These are phyloP conservation scores for Emydocephalus ijimae DNA, from an alignment of 2,113 vertebrate genomes.

Conservation along the genomic window DNA sequence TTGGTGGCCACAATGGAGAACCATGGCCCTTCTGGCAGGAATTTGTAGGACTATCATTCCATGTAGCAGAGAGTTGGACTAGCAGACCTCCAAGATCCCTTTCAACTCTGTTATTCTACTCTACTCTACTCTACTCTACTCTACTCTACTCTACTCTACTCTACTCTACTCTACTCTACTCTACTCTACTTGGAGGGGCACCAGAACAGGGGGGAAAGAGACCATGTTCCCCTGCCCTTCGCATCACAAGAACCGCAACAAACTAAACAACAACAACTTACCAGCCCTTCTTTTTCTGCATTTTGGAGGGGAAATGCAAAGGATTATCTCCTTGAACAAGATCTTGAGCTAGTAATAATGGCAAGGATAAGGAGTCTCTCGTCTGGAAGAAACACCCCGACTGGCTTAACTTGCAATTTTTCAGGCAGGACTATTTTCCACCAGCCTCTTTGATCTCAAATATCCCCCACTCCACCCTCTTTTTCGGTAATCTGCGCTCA, in stretches of 20 bases:
- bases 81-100: too few relatives aligned
- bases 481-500: constrained; percentile 14
- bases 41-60: background rate
- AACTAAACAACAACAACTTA: background rate
- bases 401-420: constrained; percentile 23
- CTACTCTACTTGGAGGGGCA: background rate
- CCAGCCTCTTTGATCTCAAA: constrained; percentile 23
- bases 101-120: too few relatives aligned
- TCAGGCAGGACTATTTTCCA: constrained; percentile 12
- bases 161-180: too few relatives aligned
- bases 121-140: too few relatives aligned
- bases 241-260: background rate
- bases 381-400: background rate
- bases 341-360: background rate
- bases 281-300: background rate
- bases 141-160: too few relatives aligned
- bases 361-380: background rate
- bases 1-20: background rate
- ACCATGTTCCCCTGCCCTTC: background rate
- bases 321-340: background rate
- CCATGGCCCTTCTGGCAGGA: background rate
- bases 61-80: too few relatives aligned
- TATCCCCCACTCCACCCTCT: constrained; percentile 5
- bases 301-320: background rate
- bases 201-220: background rate